These are phyloP conservation scores for Acomys russatus DNA, from an alignment of 2,797 vertebrate genomes.

Conservation along the genomic window DNA sequence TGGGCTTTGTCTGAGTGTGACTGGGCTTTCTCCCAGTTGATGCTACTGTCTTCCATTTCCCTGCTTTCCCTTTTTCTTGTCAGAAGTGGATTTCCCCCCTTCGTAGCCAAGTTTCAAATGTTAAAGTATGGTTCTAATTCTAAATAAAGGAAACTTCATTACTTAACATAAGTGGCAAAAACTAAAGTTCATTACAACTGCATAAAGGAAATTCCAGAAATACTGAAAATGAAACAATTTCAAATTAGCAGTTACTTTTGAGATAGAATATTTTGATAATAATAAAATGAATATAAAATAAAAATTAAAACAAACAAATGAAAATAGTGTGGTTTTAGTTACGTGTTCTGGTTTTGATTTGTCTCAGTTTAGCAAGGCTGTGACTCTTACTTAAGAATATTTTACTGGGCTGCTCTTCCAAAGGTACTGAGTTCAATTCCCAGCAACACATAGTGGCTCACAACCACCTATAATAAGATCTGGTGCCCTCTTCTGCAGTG, in stretches of 20 bases:
- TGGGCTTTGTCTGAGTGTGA: no score
- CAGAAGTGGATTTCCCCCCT: no score
- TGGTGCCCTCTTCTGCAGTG: no score
- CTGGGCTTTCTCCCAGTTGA: no score
- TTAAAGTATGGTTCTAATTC: constrained; percentile 51
- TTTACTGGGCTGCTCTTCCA: no score
- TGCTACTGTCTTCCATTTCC: no score
- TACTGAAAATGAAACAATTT: constrained; percentile 36
- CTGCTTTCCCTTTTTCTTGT: no score
- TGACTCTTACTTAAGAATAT: not conserved
- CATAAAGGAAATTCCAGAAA: constrained; percentile 63
- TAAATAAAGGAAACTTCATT: constrained; percentile 42
- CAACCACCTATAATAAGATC: no score
- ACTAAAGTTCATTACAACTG: not conserved
- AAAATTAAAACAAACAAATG: not conserved
- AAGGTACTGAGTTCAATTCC: no score
- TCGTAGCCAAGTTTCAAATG: not conserved
- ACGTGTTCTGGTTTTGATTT: constrained; percentile 47
- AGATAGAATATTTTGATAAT: not conserved
- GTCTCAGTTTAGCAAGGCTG: not conserved
- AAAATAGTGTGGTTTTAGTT: constrained; percentile 39
- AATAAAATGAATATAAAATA: not conserved
- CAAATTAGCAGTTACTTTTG: constrained; percentile 39
- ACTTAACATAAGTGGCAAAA: not conserved
- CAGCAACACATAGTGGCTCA: no score